phyloP scores from a whole-genome alignment of 2,888 invertebrate species.

The Agrotis segetum region DNA sequence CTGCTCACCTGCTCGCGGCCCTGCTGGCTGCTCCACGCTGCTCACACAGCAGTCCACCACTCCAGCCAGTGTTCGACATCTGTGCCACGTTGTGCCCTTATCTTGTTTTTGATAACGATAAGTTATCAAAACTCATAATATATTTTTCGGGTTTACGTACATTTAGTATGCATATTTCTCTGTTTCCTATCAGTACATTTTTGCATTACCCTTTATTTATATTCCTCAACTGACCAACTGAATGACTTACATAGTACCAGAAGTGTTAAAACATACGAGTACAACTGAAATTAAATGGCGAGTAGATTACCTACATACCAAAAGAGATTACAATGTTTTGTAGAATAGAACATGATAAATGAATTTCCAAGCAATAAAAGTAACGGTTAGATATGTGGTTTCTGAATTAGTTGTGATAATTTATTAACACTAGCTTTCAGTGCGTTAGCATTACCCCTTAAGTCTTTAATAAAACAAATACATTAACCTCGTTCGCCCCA shows the following conservation, averaged over 20 bases:
- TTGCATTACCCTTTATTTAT: slow-evolving; percentile 8
- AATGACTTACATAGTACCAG: neutral
- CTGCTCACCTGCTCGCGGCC: slow-evolving; percentile 21
- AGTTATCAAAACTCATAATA: neutral
- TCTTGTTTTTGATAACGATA: neutral
- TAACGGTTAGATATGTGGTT: neutral
- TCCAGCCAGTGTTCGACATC: slow-evolving; percentile 3
- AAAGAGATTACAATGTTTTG: slow-evolving; percentile 1
- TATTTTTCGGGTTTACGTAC: neutral
- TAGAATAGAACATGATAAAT: neutral
- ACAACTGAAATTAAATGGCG: slow-evolving; percentile 19
- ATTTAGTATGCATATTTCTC: slow-evolving; percentile 13
- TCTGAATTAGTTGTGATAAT: neutral
- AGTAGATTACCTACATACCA: slow-evolving; percentile 4
- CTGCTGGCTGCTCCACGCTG: slow-evolving; percentile 21
- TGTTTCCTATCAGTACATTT: slow-evolving; percentile 7
- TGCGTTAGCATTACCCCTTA: neutral
- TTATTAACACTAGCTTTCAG: neutral
- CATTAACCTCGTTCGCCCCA: neutral
- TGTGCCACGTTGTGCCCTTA: slow-evolving; percentile 30
- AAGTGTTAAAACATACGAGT: slow-evolving; percentile 19
- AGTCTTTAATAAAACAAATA: neutral
- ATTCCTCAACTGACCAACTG: neutral
- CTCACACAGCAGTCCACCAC: neutral
- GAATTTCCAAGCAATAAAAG: neutral